These are phyloP conservation scores for Galleria mellonella DNA, from an alignment of 1,140 invertebrate species.

Conservation along the genomic window DNA sequence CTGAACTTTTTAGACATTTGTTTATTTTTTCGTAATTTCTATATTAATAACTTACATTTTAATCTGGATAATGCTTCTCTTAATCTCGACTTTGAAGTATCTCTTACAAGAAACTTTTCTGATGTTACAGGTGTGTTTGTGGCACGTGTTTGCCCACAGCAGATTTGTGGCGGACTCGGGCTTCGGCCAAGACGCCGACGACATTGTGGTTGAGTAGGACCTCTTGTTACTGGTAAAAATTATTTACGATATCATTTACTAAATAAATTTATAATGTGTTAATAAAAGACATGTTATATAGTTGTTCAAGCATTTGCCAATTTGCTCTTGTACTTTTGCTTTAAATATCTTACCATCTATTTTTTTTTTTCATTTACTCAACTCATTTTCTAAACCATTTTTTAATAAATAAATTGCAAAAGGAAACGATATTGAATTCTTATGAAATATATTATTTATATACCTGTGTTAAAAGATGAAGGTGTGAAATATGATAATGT, in stretches of 20 bases:
- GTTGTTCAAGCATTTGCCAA: too few species aligned
- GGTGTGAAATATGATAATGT: constrained; percentile 16
- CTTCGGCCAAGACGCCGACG: constrained; percentile 51
- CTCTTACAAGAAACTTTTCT: constrained; percentile 20
- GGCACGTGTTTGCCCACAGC: constrained; percentile 36
- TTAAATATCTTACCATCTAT: too few species aligned
- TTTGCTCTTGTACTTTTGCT: too few species aligned
- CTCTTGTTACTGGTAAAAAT: constrained; percentile 18
- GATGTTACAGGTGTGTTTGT: constrained; percentile 34
- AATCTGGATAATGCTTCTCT: constrained; percentile 44
- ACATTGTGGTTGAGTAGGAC: constrained; percentile 17
- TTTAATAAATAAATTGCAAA: too few species aligned
- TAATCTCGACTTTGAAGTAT: constrained; percentile 36
- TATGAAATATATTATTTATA: constrained; percentile 1
- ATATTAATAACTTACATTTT: constrained; percentile 34
- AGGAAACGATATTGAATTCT: too few species aligned
- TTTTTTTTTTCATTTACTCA: too few species aligned
- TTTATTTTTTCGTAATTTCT: too few species aligned
- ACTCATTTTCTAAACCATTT: too few species aligned
- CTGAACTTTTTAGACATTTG: too few species aligned
- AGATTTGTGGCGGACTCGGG: constrained; percentile 41
- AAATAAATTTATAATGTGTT: too few species aligned
- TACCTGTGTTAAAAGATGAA: constrained; percentile 25
- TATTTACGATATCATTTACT: background rate
- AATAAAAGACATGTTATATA: too few species aligned